Evolutionary conservation across 2,797 vertebrate genomes (phyloP).

Genomic region (Periophthalmus magnuspinnatus): DNA sequence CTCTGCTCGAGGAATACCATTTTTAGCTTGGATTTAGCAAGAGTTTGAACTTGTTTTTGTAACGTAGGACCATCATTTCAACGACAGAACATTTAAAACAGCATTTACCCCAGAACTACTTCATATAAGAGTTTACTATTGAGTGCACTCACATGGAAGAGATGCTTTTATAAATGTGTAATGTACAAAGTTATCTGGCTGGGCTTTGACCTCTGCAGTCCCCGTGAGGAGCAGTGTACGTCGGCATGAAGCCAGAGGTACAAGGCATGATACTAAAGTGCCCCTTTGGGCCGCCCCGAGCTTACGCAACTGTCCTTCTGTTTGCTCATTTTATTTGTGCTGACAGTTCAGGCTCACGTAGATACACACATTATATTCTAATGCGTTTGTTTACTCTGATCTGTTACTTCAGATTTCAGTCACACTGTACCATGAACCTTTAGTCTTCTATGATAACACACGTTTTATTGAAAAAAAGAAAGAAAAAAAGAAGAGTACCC

Average conservation of each 20-base stretch:
- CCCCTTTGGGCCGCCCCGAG: not conserved
- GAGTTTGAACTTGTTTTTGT: no score
- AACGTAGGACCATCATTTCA: no score
- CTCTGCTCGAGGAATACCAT: no score
- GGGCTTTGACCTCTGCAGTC: not conserved
- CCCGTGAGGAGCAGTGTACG: not conserved
- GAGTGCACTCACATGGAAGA: not conserved
- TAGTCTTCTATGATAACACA: not conserved
- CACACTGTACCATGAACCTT: not conserved
- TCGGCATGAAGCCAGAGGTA: slow-evolving; percentile 3
- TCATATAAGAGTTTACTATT: not conserved
- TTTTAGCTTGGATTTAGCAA: no score
- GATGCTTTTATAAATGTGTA: slow-evolving; percentile 16
- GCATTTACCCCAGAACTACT: not conserved
- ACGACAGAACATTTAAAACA: not conserved
- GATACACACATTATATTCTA: not conserved
- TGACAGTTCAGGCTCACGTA: not conserved
- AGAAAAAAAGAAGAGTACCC: no score
- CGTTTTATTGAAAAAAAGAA: not conserved
- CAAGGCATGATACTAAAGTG: slow-evolving; percentile 3
- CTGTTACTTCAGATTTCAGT: not conserved
- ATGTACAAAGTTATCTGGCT: slow-evolving; percentile 1
- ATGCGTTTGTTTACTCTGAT: not conserved
- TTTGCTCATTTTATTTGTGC: not conserved
- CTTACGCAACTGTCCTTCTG: not conserved